These are phyloP conservation scores for Diplazon laetatorius DNA, from an alignment of 2,888 invertebrate species.

Conservation along the genomic window DNA sequence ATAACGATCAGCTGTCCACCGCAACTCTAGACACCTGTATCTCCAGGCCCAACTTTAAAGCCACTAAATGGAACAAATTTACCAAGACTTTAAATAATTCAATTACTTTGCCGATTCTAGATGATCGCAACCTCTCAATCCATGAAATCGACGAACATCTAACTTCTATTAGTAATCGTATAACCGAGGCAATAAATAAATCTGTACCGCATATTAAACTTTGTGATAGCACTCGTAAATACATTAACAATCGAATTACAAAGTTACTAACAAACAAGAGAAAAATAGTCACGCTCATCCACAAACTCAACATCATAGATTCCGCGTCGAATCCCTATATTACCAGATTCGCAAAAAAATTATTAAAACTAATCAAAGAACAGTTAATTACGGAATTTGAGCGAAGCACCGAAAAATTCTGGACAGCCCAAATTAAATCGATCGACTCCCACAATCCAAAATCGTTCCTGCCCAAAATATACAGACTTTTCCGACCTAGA, in stretches of 20 bases:
- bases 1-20: constrained; percentile 3
- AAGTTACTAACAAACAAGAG: constrained; percentile 36
- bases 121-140: constrained; percentile 33
- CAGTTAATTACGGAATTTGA: constrained; percentile 34
- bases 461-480: constrained; percentile 36
- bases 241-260: constrained; percentile 22
- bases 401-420: constrained; percentile 26
- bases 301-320: background rate
- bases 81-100: constrained; percentile 13
- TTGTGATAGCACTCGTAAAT: background rate
- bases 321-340: background rate
- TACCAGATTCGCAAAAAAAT: constrained; percentile 29
- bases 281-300: background rate
- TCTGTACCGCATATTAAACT: constrained; percentile 25
- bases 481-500: background rate
- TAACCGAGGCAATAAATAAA: background rate
- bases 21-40: too few species aligned
- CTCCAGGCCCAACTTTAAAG: constrained; percentile 27
- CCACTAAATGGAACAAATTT: constrained; percentile 55
- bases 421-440: constrained; percentile 7
- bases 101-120: constrained; percentile 11
- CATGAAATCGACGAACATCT: constrained; percentile 42
- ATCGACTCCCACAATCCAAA: constrained; percentile 37
- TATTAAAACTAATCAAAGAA: constrained; percentile 1
- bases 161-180: too few species aligned